Conservation (phyloP, 2,888 invertebrate genomes). For the Nesidiocoris tenuis region DNA sequence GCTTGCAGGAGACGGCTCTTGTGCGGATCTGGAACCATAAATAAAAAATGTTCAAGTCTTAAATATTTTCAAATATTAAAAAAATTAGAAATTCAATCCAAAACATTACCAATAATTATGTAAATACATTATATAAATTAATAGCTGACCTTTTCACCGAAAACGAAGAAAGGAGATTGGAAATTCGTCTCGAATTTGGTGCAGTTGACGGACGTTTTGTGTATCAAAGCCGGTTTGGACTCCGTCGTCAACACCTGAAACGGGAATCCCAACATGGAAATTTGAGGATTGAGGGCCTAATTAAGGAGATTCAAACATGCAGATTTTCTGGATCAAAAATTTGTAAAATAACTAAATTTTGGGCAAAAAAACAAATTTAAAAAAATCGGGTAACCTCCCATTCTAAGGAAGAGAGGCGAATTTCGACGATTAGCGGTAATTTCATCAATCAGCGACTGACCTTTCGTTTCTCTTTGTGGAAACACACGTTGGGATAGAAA, state of each 20-base stretch:
- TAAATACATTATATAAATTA: too few species aligned
- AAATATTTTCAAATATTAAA: too few species aligned
- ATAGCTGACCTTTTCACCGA: constrained; percentile 97
- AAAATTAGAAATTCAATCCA: neutral
- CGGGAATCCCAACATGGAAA: constrained; percentile 6
- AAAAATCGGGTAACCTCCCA: neutral
- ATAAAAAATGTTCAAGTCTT: neutral
- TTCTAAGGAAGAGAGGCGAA: neutral
- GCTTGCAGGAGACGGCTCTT: constrained; percentile 92
- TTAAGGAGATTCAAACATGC: neutral
- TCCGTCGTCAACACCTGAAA: constrained; percentile 85
- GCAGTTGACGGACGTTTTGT: constrained; percentile 96
- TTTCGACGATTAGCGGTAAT: too few species aligned
- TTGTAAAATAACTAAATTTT: neutral
- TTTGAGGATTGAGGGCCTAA: too few species aligned
- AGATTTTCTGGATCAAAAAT: neutral
- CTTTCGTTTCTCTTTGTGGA: constrained; percentile 92
- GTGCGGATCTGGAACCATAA: constrained; percentile 70
- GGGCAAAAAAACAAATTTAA: neutral
- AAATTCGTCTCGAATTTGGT: constrained; percentile 79
- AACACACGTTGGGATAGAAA: constrained; percentile 94
- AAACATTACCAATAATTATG: too few species aligned
- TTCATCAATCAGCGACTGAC: too few species aligned
- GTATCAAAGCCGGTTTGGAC: constrained; percentile 89
- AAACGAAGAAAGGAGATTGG: constrained; percentile 93